Conservation (phyloP, 2,888 invertebrate genomes). For the Heliconius ismenius region DNA sequence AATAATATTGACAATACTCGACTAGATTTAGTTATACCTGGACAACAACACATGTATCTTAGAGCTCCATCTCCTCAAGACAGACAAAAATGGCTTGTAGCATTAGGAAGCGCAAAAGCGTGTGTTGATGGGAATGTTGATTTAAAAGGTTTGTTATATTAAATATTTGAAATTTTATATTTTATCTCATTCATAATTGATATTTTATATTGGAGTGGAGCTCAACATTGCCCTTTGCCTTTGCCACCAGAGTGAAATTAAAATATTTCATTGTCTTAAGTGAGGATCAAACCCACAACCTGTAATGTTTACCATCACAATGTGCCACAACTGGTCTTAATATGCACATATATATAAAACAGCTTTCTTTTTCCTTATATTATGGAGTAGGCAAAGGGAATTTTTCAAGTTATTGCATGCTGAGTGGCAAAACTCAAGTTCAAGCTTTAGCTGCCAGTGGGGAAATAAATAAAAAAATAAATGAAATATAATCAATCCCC, state of each 20-base stretch:
- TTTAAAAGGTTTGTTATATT: slow-evolving; percentile 55
- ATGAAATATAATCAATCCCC: neutral
- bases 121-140: slow-evolving; percentile 80
- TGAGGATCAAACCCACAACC: no score
- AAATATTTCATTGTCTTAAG: no score
- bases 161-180: slow-evolving; percentile 6
- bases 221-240: no score
- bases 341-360: neutral
- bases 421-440: no score
- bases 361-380: neutral
- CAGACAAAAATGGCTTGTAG: slow-evolving; percentile 90
- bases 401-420: no score
- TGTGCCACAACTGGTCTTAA: no score
- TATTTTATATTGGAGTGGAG: no score
- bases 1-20: slow-evolving; percentile 86
- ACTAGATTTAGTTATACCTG: slow-evolving; percentile 90
- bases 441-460: neutral
- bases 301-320: no score
- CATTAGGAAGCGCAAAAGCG: slow-evolving; percentile 90
- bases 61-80: slow-evolving; percentile 89
- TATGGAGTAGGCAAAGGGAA: no score
- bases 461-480: neutral
- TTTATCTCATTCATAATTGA: no score
- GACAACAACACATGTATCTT: slow-evolving; percentile 91
- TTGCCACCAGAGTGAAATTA: no score